A percentile compares a stretch with the other conserved stretches of the same genome.
These are phyloP conservation scores for Panulirus ornatus DNA, from an alignment of 1,140 invertebrate genomes.

Conservation along the genomic window DNA sequence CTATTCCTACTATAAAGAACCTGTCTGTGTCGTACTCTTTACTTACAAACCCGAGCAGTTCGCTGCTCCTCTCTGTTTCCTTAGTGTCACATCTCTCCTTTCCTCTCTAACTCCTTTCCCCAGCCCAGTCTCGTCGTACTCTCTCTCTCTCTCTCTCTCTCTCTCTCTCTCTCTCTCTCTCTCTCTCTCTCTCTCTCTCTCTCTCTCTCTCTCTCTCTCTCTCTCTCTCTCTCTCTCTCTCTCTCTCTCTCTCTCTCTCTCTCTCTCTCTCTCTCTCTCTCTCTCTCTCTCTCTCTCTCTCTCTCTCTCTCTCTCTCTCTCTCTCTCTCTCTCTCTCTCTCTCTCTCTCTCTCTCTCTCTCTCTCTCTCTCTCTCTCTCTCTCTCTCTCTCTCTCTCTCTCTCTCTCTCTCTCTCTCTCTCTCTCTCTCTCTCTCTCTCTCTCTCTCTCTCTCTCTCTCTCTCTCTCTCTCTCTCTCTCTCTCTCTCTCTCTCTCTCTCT, in stretches of 20 bases:
- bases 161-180: neutral
- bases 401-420: neutral
- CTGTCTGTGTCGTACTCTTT: too few relatives aligned
- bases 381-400: neutral
- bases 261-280: constrained; percentile 19
- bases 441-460: neutral
- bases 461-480: neutral
- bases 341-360: constrained; percentile 5
- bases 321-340: neutral
- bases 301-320: neutral
- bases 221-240: constrained; percentile 36
- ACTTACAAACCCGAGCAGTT: too few relatives aligned
- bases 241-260: constrained; percentile 36
- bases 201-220: neutral
- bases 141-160: neutral
- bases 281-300: neutral
- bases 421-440: neutral
- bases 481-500: neutral
- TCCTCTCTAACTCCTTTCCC: neutral
- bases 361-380: neutral
- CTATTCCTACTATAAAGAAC: too few relatives aligned
- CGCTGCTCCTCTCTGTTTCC: too few relatives aligned
- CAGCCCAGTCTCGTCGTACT: neutral
- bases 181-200: constrained; percentile 12
- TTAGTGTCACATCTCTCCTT: too few relatives aligned